phyloP scores from a whole-genome alignment of 1,140 invertebrate species.

The Argopecten irradians region DNA sequence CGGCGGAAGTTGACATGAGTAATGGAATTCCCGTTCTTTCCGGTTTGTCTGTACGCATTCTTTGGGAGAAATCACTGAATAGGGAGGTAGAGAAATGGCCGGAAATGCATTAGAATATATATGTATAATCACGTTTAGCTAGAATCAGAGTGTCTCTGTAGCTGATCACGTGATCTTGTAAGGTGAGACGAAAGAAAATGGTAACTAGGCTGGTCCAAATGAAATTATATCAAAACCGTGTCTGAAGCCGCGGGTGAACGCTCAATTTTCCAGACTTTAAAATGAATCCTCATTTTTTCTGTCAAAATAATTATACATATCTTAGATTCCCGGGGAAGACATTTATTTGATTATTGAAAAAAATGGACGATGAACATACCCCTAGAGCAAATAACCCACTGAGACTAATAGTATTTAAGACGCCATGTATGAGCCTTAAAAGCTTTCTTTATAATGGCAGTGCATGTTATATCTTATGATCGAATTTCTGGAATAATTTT shows the following conservation, averaged over 20 bases:
- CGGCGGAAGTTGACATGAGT: neutral
- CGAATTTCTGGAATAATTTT: too few relatives aligned
- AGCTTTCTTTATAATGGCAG: neutral
- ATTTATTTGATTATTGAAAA: neutral
- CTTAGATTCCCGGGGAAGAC: neutral
- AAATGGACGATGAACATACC: too few relatives aligned
- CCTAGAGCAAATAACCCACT: neutral
- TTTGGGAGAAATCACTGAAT: neutral
- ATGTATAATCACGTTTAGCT: neutral
- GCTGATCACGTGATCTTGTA: neutral
- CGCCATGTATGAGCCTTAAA: neutral
- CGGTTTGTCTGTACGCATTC: constrained; percentile 12
- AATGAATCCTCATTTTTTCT: neutral
- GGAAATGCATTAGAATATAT: constrained; percentile 11
- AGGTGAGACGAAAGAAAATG: neutral
- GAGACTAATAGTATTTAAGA: neutral
- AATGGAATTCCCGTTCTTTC: neutral
- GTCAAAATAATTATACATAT: neutral
- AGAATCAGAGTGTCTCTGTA: neutral
- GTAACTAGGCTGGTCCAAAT: neutral
- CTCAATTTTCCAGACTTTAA: neutral
- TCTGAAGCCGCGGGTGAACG: neutral
- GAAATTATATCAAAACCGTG: neutral
- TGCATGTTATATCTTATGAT: too few relatives aligned
- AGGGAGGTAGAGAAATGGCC: neutral